A percentile compares a stretch with the other conserved stretches of the same genome.
Evolutionary conservation across 2,888 invertebrate species (phyloP).

Genomic region (Salticus scenicus): DNA sequence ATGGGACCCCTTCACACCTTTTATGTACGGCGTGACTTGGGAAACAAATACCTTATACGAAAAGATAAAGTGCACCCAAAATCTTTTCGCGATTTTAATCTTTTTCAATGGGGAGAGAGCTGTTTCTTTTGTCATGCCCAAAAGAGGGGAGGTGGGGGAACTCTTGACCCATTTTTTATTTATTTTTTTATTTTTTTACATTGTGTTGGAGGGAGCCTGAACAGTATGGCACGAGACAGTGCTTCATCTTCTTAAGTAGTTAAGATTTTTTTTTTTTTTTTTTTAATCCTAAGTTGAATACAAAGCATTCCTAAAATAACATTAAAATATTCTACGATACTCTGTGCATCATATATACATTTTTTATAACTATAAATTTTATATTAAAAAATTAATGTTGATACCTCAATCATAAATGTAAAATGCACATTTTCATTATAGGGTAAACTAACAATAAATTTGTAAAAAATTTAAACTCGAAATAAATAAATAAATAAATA

Average conservation of each 20-base stretch:
- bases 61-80: constrained; percentile 62
- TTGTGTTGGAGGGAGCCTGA: neutral
- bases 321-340: too few species aligned
- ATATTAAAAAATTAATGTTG: too few species aligned
- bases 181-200: constrained; percentile 27
- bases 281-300: too few species aligned
- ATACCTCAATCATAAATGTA: too few species aligned
- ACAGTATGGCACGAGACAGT: constrained; percentile 55
- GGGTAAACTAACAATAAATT: too few species aligned
- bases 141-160: constrained; percentile 34
- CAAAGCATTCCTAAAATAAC: too few species aligned
- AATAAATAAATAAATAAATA: too few species aligned
- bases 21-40: constrained; percentile 55
- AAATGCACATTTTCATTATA: too few species aligned
- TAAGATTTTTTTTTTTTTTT: too few species aligned
- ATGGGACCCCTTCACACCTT: constrained; percentile 62
- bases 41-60: constrained; percentile 52
- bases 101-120: constrained; percentile 28
- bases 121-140: constrained; percentile 29
- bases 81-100: constrained; percentile 64
- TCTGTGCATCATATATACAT: too few species aligned
- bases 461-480: too few species aligned
- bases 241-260: constrained; percentile 15
- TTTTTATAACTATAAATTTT: too few species aligned
- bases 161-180: constrained; percentile 66